Evolutionary conservation across 2,113 vertebrate species (phyloP).

Genomic region (Anthoscopus minutus): DNA sequence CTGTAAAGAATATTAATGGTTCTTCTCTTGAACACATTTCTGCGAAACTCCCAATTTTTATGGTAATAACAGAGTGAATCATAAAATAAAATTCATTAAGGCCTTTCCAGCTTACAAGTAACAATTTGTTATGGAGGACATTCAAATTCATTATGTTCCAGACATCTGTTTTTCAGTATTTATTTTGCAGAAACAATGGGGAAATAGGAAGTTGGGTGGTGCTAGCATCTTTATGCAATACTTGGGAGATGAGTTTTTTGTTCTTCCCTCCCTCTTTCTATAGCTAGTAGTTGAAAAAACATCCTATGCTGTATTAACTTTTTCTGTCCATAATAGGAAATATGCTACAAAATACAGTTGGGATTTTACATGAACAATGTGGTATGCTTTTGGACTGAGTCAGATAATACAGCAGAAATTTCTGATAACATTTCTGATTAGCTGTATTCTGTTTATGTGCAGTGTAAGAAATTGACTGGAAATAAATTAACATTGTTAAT

Average conservation of each 20-base stretch:
- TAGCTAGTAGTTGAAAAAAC: not conserved
- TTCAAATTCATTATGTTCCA: conserved; percentile 42
- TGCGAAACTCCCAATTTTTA: conserved; percentile 58
- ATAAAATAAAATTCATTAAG: conserved; percentile 62
- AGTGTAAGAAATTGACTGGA: not conserved
- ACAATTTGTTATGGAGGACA: conserved; percentile 41
- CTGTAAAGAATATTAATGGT: conserved; percentile 70
- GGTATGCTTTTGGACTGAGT: not conserved
- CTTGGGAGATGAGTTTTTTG: not conserved
- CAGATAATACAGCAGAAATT: not conserved
- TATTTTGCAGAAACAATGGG: conserved; percentile 42
- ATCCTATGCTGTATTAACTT: not conserved
- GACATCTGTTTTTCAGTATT: conserved; percentile 52
- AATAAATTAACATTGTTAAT: not conserved
- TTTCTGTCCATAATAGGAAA: not conserved
- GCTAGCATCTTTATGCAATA: not conserved
- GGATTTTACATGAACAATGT: not conserved
- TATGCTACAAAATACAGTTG: not conserved
- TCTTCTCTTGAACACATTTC: conserved; percentile 47
- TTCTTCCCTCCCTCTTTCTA: not conserved
- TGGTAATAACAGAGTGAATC: conserved; percentile 63
- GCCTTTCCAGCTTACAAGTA: conserved; percentile 29
- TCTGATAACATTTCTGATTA: not conserved
- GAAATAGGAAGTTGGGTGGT: not conserved
- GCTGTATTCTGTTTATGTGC: not conserved